phyloP scores from a whole-genome alignment of 2,888 invertebrate species.

The Agrotis segetum region DNA sequence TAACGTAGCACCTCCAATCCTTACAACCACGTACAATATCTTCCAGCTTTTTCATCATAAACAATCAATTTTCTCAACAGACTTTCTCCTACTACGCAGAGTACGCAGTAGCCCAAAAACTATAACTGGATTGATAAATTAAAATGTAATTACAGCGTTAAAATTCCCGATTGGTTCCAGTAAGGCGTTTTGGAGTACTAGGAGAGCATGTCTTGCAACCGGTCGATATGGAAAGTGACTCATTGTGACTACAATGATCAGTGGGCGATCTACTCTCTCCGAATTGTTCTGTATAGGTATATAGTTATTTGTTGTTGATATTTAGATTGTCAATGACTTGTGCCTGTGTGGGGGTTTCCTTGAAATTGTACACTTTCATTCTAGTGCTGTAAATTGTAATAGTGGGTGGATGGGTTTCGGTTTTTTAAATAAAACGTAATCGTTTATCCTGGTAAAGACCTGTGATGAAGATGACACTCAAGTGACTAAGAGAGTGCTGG shows the following conservation, averaged over 20 bases:
- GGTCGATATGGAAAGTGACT: constrained; percentile 75
- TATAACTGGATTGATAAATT: constrained; percentile 30
- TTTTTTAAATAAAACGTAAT: too few relatives aligned
- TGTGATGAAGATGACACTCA: too few relatives aligned
- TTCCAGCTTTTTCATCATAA: constrained; percentile 9
- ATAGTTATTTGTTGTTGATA: constrained; percentile 1
- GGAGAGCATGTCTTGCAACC: constrained; percentile 48
- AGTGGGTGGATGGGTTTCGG: not conserved
- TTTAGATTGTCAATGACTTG: constrained; percentile 19
- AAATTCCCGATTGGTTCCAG: constrained; percentile 53
- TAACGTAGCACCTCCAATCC: not conserved
- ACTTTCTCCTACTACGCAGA: constrained; percentile 40
- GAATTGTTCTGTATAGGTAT: constrained; percentile 30
- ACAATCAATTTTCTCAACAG: constrained; percentile 25
- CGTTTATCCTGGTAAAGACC: too few relatives aligned
- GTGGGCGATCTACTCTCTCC: constrained; percentile 75
- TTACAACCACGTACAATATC: constrained; percentile 6
- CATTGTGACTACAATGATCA: constrained; percentile 69
- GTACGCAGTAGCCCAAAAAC: constrained; percentile 17
- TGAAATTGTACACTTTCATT: constrained; percentile 21
- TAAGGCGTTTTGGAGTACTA: constrained; percentile 26
- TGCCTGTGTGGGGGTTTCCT: constrained; percentile 19
- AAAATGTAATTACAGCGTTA: constrained; percentile 28
- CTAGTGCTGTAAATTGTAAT: constrained; percentile 1
- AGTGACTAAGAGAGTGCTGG: too few relatives aligned